phyloP scores from a whole-genome alignment of 2,113 vertebrate genomes.

The Pimephales promelas region DNA sequence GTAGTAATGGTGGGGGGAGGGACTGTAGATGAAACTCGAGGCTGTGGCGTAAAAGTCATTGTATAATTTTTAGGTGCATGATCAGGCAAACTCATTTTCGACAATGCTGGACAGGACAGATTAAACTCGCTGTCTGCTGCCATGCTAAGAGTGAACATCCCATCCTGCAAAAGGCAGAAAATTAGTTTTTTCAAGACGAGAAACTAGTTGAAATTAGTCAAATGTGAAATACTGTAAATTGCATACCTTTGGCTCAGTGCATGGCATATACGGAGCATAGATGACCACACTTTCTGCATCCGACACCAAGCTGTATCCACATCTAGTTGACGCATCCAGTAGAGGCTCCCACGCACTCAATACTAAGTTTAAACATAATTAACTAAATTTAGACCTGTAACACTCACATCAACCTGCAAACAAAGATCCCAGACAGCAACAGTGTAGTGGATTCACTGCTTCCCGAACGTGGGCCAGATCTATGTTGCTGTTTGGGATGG shows the following conservation, averaged over 20 bases:
- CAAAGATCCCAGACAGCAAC: no score
- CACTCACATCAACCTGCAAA: background rate
- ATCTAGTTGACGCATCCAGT: conserved; percentile 58
- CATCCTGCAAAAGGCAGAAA: conserved; percentile 61
- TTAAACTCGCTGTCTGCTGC: conserved; percentile 52
- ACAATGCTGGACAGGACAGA: conserved; percentile 11
- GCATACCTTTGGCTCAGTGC: conserved; percentile 64
- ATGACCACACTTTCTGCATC: conserved; percentile 67
- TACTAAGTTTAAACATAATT: conserved; percentile 54
- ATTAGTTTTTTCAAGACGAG: background rate
- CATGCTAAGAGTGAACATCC: conserved; percentile 66
- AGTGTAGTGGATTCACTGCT: no score
- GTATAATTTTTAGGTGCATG: background rate
- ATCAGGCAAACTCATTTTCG: background rate
- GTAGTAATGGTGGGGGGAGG: background rate
- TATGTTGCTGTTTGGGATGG: no score
- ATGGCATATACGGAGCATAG: conserved; percentile 66
- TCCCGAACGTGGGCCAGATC: no score
- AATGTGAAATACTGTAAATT: background rate
- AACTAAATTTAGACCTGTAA: background rate
- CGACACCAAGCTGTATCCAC: conserved; percentile 66
- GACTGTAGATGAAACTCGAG: background rate
- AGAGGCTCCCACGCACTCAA: conserved; percentile 66
- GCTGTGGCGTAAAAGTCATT: no score
- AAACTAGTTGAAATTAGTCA: background rate